Evolutionary conservation across 2,113 vertebrate genomes (phyloP).

Genomic region (Hymenochirus boettgeri): DNA sequence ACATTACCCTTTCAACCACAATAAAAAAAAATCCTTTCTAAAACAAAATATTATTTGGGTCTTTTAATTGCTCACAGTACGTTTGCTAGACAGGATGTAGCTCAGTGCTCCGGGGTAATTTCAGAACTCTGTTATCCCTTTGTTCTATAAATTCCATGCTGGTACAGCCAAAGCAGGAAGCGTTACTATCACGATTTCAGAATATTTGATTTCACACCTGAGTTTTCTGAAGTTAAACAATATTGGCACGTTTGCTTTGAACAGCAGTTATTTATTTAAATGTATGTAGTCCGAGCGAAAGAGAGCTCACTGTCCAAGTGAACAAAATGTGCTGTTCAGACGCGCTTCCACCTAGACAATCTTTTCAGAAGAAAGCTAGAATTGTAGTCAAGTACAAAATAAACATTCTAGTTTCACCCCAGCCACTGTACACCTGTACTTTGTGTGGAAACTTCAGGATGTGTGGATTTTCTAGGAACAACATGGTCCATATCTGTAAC

Average conservation of each 20-base stretch:
- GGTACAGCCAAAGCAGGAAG: constrained; percentile 23
- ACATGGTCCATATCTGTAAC: too few species aligned
- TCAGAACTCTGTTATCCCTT: constrained; percentile 12
- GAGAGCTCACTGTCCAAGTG: constrained; percentile 5
- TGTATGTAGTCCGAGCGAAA: constrained; percentile 3
- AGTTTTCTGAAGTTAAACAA: constrained; percentile 18
- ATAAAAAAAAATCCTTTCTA: too few species aligned
- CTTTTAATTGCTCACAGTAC: neutral
- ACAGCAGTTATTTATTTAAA: constrained; percentile 17
- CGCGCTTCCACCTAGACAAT: neutral
- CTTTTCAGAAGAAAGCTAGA: too few species aligned
- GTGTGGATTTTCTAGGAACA: too few species aligned
- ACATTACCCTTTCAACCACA: too few species aligned
- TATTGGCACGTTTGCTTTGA: constrained; percentile 12
- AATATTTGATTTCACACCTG: constrained; percentile 42
- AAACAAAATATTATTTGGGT: too few species aligned
- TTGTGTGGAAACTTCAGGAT: too few species aligned
- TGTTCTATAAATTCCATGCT: constrained; percentile 16
- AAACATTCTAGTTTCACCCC: too few species aligned
- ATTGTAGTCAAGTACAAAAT: too few species aligned
- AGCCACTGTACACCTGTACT: too few species aligned
- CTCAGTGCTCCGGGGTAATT: constrained; percentile 10
- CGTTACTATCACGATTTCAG: constrained; percentile 25
- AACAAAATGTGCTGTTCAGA: neutral
- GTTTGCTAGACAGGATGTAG: constrained; percentile 1